A percentile compares a stretch with the other conserved stretches of the same genome.
phyloP scores from a whole-genome alignment of 2,888 invertebrate species.

The Eristalis intricaria region DNA sequence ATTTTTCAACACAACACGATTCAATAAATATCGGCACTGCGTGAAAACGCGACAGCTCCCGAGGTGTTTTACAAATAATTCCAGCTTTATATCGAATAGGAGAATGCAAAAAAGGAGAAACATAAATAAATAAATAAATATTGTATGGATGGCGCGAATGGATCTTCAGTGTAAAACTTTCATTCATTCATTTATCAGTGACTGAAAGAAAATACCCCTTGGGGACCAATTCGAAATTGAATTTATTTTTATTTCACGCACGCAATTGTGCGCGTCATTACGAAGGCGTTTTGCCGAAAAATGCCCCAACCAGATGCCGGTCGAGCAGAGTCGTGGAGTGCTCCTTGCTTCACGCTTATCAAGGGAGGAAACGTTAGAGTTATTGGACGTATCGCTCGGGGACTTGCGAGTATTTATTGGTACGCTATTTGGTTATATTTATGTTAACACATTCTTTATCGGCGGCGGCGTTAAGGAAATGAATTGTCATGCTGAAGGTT shows the following conservation, averaged over 20 bases:
- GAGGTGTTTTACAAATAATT: background rate
- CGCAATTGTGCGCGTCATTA: slow-evolving; percentile 69
- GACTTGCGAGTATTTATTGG: slow-evolving; percentile 58
- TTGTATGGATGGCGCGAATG: slow-evolving; percentile 23
- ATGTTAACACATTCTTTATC: slow-evolving; percentile 61
- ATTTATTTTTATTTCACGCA: slow-evolving; percentile 69
- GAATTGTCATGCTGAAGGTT: slow-evolving; percentile 30
- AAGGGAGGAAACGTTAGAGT: slow-evolving; percentile 23
- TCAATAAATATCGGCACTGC: slow-evolving; percentile 63
- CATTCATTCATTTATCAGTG: slow-evolving; percentile 62
- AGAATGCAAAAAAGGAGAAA: background rate
- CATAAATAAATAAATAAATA: slow-evolving; percentile 11
- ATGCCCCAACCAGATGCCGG: slow-evolving; percentile 3
- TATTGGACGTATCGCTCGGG: slow-evolving; percentile 54
- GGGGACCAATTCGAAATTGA: slow-evolving; percentile 67
- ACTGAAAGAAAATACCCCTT: slow-evolving; percentile 66
- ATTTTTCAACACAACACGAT: slow-evolving; percentile 54
- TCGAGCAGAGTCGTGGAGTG: no score
- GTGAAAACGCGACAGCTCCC: background rate
- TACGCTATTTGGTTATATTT: slow-evolving; percentile 59
- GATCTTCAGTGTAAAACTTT: slow-evolving; percentile 44
- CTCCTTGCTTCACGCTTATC: no score
- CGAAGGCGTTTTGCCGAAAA: slow-evolving; percentile 52
- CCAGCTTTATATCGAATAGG: background rate
- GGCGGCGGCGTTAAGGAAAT: slow-evolving; percentile 47